Base-by-base conservation (phyloP, 2,797 vertebrate genomes). In the Poeciliopsis presidionis region DNA sequence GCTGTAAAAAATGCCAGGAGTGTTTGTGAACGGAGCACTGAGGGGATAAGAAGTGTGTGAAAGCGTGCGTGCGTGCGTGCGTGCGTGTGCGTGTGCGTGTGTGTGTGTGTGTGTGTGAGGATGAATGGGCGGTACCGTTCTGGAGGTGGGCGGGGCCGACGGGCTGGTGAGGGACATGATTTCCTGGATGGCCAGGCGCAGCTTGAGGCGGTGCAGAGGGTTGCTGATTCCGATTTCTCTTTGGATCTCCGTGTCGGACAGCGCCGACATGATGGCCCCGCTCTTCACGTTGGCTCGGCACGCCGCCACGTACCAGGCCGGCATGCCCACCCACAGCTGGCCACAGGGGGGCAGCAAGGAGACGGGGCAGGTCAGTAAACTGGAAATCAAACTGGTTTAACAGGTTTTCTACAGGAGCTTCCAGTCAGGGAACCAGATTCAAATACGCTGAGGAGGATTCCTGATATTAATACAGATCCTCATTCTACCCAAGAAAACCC, bases 301-400 rank as follows among this genome's bases (percentile, higher is more conserved):
- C 0, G 98, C 98, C 0, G 98, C 98, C 90, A 99, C 98, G 4
- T 99, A 99, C 98, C 98, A 99, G 71, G 98, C 98, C 0, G 98
- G 98, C 98, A 99, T 99, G 47, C 98, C 98, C 57, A 99, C 98
- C 98, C 98, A 99, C 82, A 99, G 95, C 98, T 99, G 90, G 2
- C 8, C 57, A 78, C 51, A 46, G 4, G n/a, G n/a, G 49, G 57
- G 36, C 30, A 81, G 53, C 73, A 0, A n/a, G 53, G 14, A 87
- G 41, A 72, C 5, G 18, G 55, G 39, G 2, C 49, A 22, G 49
- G 7, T 51, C 28, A 25, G 57, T 43, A 12, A n/a, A 45, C 5
- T 59, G 57, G 57, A 28, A 12, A 20, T 18, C n/a, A 30, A 49
- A 49, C 45, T 65, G 36, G 33, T 9, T 41, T 9, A 39, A 65